These are phyloP conservation scores for Sericinus montela DNA, from an alignment of 2,888 invertebrate species.

Conservation along the genomic window DNA sequence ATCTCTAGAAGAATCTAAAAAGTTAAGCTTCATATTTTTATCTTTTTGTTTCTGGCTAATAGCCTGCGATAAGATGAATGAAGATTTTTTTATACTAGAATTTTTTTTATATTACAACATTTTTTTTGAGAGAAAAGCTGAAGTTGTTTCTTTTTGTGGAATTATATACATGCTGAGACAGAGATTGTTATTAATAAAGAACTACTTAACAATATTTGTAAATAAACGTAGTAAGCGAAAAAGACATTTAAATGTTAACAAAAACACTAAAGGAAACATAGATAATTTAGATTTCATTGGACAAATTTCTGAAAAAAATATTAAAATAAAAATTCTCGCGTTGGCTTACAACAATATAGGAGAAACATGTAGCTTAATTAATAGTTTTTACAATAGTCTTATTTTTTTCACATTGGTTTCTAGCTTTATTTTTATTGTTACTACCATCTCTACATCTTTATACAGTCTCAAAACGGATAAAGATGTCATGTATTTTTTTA, in stretches of 20 bases:
- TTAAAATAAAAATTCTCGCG: constrained; percentile 45
- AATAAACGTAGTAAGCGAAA: constrained; percentile 29
- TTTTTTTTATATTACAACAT: neutral
- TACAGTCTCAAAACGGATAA: constrained; percentile 35
- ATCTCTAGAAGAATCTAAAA: neutral
- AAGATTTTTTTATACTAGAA: neutral
- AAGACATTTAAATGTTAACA: constrained; percentile 16
- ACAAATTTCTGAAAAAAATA: constrained; percentile 31
- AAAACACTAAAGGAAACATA: constrained; percentile 21
- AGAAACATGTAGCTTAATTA: constrained; percentile 37
- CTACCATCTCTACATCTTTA: constrained; percentile 47
- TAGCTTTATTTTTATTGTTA: constrained; percentile 43
- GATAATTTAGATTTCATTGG: constrained; percentile 41
- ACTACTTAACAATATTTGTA: constrained; percentile 39
- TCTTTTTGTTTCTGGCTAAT: neutral
- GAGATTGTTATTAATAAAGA: constrained; percentile 43
- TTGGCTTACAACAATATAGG: constrained; percentile 42
- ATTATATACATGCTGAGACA: constrained; percentile 10
- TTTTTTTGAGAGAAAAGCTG: constrained; percentile 1
- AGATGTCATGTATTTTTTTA: constrained; percentile 31
- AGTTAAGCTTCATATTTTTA: neutral
- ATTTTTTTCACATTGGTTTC: constrained; percentile 30
- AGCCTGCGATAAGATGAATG: neutral
- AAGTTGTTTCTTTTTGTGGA: neutral
- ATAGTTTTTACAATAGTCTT: constrained; percentile 46